Conservation (phyloP, 2,888 invertebrate genomes). For the Diplolepis rosae region DNA sequence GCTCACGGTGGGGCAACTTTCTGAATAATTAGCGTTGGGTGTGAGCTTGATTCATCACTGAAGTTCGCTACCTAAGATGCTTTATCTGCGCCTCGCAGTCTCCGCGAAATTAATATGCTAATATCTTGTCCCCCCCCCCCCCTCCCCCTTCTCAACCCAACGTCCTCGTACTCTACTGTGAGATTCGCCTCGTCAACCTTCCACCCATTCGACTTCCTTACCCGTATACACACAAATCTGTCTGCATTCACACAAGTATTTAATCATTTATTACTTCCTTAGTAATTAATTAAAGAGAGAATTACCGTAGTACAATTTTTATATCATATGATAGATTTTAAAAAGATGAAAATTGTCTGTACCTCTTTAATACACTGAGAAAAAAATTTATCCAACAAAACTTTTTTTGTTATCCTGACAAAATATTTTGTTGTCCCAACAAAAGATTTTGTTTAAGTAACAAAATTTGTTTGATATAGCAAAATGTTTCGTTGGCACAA, state of each 20-base stretch:
- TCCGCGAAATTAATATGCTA: slow-evolving; percentile 72
- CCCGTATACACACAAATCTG: slow-evolving; percentile 11
- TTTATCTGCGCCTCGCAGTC: slow-evolving; percentile 72
- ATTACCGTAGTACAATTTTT: too few relatives aligned
- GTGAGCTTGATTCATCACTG: slow-evolving; percentile 73
- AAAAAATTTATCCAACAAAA: too few relatives aligned
- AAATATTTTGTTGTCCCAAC: too few relatives aligned
- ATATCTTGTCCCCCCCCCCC: slow-evolving; percentile 58
- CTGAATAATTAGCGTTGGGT: slow-evolving; percentile 69
- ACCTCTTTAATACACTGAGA: too few relatives aligned
- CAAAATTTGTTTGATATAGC: too few relatives aligned
- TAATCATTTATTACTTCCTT: slow-evolving; percentile 3
- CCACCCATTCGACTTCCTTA: slow-evolving; percentile 23
- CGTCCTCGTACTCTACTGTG: slow-evolving; percentile 44
- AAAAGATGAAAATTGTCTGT: too few relatives aligned
- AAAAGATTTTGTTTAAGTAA: too few relatives aligned
- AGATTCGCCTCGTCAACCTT: slow-evolving; percentile 18
- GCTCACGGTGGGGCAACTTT: slow-evolving; percentile 63
- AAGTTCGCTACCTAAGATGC: slow-evolving; percentile 73
- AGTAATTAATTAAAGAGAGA: too few relatives aligned
- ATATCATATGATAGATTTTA: too few relatives aligned
- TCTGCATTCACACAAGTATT: background rate
- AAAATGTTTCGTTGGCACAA: too few relatives aligned
- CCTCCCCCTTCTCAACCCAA: too few relatives aligned
- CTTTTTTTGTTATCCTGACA: too few relatives aligned